phyloP scores from a whole-genome alignment of 30 jellyfish, hydroid and myxozoan genomes.

The Hydractinia symbiolongicarpus region DNA sequence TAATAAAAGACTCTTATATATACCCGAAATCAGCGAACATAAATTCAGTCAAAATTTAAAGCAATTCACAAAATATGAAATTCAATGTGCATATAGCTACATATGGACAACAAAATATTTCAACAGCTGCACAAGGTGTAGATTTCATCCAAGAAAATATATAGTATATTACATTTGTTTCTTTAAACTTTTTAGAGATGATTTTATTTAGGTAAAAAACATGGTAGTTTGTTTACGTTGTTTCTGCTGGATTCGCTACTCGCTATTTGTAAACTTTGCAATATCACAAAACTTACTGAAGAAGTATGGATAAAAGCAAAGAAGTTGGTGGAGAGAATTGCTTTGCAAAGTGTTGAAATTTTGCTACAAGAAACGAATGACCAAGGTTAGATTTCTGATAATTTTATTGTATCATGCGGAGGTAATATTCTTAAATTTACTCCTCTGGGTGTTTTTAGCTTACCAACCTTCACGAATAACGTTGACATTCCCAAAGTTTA shows the following conservation, averaged over 20 bases:
- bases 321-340: conserved; percentile 28
- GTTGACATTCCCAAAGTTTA: no score
- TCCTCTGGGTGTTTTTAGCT: no score
- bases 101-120: no score
- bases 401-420: no score
- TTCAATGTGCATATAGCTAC: no score
- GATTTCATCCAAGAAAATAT: neutral
- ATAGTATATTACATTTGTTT: neutral
- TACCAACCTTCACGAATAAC: no score
- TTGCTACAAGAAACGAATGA: conserved; percentile 26
- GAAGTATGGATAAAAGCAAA: conserved; percentile 49
- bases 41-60: no score
- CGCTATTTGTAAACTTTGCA: conserved; percentile 54
- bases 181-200: neutral
- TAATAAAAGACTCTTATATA: no score
- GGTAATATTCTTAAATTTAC: no score
- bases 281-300: conserved; percentile 30
- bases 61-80: no score
- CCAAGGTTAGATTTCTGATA: conserved; percentile 28
- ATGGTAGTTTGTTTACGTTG: conserved; percentile 61
- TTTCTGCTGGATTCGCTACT: conserved; percentile 55
- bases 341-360: conserved; percentile 34
- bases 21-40: no score
- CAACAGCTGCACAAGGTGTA: neutral
- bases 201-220: conserved; percentile 20